A percentile compares a stretch with the other conserved stretches of the same genome.
Evolutionary conservation across 2,113 vertebrate species (phyloP).

Genomic region (Myotis davidii): DNA sequence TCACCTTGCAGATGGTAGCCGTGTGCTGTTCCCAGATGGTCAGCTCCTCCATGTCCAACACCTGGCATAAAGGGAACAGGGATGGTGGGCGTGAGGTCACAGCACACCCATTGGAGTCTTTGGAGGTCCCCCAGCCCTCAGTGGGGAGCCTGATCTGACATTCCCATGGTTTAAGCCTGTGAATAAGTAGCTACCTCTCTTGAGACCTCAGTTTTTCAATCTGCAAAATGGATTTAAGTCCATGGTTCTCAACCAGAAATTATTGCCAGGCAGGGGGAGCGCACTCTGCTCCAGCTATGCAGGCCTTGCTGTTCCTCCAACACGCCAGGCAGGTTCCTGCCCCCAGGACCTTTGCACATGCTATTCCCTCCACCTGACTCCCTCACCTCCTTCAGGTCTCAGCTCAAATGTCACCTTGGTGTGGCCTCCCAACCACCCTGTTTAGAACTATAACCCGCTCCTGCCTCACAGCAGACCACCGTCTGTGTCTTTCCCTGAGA

Average conservation of each 20-base stretch:
- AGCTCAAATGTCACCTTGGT: background rate
- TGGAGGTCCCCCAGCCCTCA: background rate
- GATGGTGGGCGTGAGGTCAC: background rate
- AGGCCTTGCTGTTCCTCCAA: background rate
- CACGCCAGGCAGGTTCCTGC: fast-evolving
- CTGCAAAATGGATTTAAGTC: background rate
- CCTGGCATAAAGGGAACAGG: constrained; percentile 62
- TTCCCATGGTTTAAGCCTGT: background rate
- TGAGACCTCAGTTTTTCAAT: background rate
- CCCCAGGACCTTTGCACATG: background rate
- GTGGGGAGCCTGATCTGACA: background rate
- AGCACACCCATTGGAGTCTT: fast-evolving
- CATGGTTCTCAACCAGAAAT: background rate
- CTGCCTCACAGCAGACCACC: background rate
- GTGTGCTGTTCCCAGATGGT: constrained; percentile 98
- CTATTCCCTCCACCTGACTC: background rate
- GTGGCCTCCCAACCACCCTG: fast-evolving
- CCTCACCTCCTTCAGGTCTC: background rate
- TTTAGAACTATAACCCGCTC: background rate
- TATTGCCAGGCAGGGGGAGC: no score
- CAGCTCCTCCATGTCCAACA: constrained; percentile 94
- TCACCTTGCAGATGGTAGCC: constrained; percentile 91
- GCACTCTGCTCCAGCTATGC: background rate
- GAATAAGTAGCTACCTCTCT: background rate
- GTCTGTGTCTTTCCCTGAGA: background rate